These are phyloP conservation scores for Notolabrus celidotus DNA, from an alignment of 2,797 vertebrate species.

Conservation along the genomic window DNA sequence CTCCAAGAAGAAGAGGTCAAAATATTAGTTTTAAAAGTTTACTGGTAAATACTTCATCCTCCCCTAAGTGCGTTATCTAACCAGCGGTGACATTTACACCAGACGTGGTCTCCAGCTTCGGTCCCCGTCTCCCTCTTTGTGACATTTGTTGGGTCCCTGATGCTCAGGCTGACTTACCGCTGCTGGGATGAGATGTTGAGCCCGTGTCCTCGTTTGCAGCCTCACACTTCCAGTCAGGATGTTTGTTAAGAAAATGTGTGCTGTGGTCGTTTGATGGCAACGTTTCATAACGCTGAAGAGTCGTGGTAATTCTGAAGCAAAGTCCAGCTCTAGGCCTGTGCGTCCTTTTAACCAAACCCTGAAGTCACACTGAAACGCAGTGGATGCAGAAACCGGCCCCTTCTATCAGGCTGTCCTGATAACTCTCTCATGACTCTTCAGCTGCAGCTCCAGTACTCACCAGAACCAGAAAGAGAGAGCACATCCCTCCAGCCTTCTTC, in stretches of 20 bases:
- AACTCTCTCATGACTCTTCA: too few species aligned
- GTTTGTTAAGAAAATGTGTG: slow-evolving; percentile 1
- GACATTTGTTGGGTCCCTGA: slow-evolving; percentile 10
- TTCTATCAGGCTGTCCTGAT: too few species aligned
- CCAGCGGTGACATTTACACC: neutral
- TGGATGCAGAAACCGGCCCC: too few species aligned
- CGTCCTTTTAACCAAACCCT: too few species aligned
- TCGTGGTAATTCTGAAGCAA: too few species aligned
- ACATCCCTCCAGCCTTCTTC: too few species aligned
- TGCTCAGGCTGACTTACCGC: slow-evolving; percentile 4
- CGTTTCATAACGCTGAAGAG: neutral
- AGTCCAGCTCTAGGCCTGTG: neutral
- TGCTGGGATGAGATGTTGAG: neutral
- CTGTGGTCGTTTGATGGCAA: neutral
- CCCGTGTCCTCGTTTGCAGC: neutral
- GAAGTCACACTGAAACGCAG: too few species aligned
- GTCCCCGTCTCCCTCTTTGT: slow-evolving; percentile 6
- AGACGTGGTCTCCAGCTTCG: slow-evolving; percentile 14
- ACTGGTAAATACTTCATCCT: neutral
- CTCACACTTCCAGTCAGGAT: slow-evolving; percentile 26
- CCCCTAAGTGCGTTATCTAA: neutral
- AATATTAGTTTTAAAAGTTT: neutral
- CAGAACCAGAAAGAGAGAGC: too few species aligned
- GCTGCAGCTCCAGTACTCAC: too few species aligned
- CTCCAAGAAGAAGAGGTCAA: neutral